phyloP scores from a whole-genome alignment of 2,888 invertebrate species.

The Troglohyphantes excavatus region DNA sequence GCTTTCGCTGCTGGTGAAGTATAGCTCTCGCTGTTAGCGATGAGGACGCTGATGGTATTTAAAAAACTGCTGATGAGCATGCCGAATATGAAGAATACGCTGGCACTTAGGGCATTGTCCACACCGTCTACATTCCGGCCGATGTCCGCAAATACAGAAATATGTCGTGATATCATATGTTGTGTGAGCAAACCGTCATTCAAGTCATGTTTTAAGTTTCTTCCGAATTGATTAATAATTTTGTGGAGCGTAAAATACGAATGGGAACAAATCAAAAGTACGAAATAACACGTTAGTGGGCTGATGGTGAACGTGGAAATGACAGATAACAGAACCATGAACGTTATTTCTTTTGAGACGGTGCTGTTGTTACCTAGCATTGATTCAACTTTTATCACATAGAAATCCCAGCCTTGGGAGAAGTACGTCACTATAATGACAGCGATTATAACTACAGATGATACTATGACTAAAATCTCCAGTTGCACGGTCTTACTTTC shows the following conservation, averaged over 20 bases:
- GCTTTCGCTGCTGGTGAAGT: background rate
- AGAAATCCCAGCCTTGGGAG: conserved; percentile 20
- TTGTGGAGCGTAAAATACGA: background rate
- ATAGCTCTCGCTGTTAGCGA: conserved; percentile 14
- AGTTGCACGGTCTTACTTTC: too few species aligned
- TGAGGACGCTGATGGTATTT: conserved; percentile 29
- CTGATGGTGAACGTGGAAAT: conserved; percentile 18
- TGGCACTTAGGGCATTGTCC: conserved; percentile 24
- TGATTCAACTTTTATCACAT: background rate
- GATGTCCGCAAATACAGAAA: conserved; percentile 19
- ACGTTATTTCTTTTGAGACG: background rate
- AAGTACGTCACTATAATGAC: background rate
- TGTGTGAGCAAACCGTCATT: background rate
- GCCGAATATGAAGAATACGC: conserved; percentile 23
- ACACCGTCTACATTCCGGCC: background rate
- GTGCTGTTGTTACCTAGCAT: background rate
- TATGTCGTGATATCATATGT: conserved; percentile 1
- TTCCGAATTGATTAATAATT: conserved; percentile 8
- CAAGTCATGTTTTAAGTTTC: conserved; percentile 17
- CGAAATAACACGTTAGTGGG: background rate
- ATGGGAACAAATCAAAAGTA: conserved; percentile 36
- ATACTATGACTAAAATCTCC: conserved; percentile 2
- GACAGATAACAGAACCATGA: conserved; percentile 11
- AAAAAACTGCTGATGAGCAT: conserved; percentile 34
- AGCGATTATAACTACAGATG: background rate